Percentiles rank a stretch among this genome's conserved stretches.
phyloP scores from a whole-genome alignment of 1,140 invertebrate species.

The Camponotus floridanus region DNA sequence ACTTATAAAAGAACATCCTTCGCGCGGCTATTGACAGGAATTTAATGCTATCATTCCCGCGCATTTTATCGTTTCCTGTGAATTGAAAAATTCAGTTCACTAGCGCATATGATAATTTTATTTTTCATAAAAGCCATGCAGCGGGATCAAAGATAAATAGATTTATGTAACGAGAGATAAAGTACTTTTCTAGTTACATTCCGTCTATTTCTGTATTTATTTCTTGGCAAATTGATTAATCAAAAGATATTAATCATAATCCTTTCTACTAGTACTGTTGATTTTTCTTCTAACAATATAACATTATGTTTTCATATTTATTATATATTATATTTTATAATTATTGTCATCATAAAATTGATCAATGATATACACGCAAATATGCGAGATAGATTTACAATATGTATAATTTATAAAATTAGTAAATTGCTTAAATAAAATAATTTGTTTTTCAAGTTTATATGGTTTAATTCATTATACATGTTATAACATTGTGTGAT shows the following conservation, averaged over 20 bases:
- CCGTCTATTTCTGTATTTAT: slow-evolving; percentile 7
- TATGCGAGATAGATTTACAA: too few species aligned
- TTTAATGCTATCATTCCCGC: not conserved
- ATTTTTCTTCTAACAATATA: not conserved
- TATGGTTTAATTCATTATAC: too few species aligned
- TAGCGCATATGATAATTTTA: slow-evolving; percentile 11
- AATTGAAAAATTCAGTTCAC: slow-evolving; percentile 6
- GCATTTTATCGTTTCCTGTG: not conserved
- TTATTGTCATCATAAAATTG: not conserved
- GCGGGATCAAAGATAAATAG: not conserved
- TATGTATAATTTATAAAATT: too few species aligned
- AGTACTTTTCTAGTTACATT: not conserved
- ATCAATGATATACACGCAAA: not conserved
- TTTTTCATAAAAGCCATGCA: not conserved
- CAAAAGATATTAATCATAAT: not conserved
- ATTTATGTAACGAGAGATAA: slow-evolving; percentile 20
- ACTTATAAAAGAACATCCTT: not conserved
- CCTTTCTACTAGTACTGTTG: not conserved
- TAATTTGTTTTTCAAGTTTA: too few species aligned
- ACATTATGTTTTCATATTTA: not conserved
- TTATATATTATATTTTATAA: not conserved
- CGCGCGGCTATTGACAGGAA: too few species aligned
- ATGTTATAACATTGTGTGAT: too few species aligned
- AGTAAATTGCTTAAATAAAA: too few species aligned
- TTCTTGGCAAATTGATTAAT: not conserved